A percentile compares a stretch with the other conserved stretches of the same genome.
phyloP scores from a whole-genome alignment of 2,888 invertebrate species.

The Philhelius pedissequus region DNA sequence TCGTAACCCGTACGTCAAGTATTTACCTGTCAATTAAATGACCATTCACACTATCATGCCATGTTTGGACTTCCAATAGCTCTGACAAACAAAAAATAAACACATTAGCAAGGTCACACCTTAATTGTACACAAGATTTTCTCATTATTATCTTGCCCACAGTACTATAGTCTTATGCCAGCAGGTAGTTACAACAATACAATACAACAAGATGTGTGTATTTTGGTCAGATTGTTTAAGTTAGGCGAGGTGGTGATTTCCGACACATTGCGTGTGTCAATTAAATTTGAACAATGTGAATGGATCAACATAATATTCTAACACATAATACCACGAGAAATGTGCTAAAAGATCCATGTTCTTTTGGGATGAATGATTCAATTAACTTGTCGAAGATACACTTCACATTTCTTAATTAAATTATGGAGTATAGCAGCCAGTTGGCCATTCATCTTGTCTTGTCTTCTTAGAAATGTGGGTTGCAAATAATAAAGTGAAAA shows the following conservation, averaged over 20 bases:
- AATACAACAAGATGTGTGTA: not conserved
- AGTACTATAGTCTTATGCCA: too few relatives aligned
- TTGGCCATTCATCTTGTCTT: conserved; percentile 5
- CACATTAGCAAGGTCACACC: conserved; percentile 65
- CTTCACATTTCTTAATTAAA: conserved; percentile 1
- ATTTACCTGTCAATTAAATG: conserved; percentile 61
- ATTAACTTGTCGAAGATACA: not conserved
- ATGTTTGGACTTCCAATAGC: conserved; percentile 36
- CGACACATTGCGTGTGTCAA: conserved; percentile 8
- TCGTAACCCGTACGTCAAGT: conserved; percentile 24
- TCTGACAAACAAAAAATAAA: not conserved
- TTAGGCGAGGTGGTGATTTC: conserved; percentile 5
- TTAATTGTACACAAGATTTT: conserved; percentile 43
- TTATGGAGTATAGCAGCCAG: not conserved
- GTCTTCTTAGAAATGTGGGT: conserved; percentile 20
- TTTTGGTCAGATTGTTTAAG: conserved; percentile 1
- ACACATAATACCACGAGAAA: not conserved
- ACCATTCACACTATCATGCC: conserved; percentile 50
- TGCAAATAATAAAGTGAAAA: conserved; percentile 30
- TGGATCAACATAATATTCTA: not conserved
- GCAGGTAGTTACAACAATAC: not conserved
- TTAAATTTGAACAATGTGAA: not conserved
- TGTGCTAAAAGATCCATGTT: not conserved
- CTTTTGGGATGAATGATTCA: conserved; percentile 14
- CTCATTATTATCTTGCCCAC: conserved; percentile 32